Percentiles rank a stretch among this genome's conserved stretches.
Evolutionary conservation across 1,140 invertebrate species (phyloP).

Genomic region (Hycleus cichorii): DNA sequence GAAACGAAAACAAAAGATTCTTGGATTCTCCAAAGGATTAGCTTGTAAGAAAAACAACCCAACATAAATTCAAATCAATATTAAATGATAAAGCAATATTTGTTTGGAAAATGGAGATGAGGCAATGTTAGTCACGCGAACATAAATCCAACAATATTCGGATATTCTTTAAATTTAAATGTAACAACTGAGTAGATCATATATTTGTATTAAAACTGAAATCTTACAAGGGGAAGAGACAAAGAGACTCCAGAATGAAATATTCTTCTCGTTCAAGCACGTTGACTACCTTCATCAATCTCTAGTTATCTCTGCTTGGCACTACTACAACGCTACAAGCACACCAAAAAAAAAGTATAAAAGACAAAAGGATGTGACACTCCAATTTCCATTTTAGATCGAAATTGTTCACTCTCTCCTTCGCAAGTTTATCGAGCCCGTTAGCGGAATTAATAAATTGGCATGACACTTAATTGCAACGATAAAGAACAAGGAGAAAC

Average conservation of each 20-base stretch:
- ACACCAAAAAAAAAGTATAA: constrained; percentile 31
- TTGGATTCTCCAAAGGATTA: no score
- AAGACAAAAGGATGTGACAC: constrained; percentile 40
- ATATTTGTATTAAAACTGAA: constrained; percentile 16
- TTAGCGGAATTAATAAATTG: constrained; percentile 27
- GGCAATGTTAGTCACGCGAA: background rate
- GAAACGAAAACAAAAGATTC: no score
- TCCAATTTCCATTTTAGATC: constrained; percentile 41
- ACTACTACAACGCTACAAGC: constrained; percentile 29
- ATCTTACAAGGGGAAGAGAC: constrained; percentile 21
- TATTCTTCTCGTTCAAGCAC: constrained; percentile 35
- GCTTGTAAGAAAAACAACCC: no score
- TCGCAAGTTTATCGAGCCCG: background rate
- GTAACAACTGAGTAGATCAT: constrained; percentile 4
- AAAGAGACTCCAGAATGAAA: constrained; percentile 31
- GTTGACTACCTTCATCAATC: constrained; percentile 34
- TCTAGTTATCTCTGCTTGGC: constrained; percentile 34
- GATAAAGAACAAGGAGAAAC: constrained; percentile 13
- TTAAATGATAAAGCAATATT: no score
- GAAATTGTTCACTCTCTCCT: constrained; percentile 27
- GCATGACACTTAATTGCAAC: constrained; percentile 17
- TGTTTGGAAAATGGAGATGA: background rate
- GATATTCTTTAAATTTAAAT: constrained; percentile 16
- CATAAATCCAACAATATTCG: constrained; percentile 14
- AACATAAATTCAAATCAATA: no score